These are phyloP conservation scores for Brotula barbata DNA, from an alignment of 2,797 vertebrate species.

Conservation along the genomic window DNA sequence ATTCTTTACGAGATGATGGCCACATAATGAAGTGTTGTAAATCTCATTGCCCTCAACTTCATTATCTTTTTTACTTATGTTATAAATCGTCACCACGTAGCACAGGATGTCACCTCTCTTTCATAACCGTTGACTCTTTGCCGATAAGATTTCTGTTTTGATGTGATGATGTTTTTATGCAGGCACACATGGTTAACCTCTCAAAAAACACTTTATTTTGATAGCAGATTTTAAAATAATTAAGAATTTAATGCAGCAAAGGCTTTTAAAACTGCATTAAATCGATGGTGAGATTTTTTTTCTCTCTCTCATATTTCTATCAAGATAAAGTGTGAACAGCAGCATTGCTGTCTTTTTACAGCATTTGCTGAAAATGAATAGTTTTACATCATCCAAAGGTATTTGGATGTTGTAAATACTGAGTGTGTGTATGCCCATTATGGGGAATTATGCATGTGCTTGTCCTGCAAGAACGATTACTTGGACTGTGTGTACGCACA, in stretches of 20 bases:
- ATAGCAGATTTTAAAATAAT: conserved; percentile 16
- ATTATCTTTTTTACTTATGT: too few relatives aligned
- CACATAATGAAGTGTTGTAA: too few relatives aligned
- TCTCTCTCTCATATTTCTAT: too few relatives aligned
- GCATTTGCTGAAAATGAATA: accelerated
- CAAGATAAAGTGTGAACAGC: conserved; percentile 55
- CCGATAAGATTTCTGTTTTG: neutral
- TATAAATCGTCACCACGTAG: too few relatives aligned
- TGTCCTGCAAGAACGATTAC: too few relatives aligned
- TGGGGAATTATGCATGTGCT: too few relatives aligned
- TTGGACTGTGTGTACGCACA: neutral
- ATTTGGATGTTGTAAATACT: too few relatives aligned
- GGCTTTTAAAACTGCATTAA: too few relatives aligned
- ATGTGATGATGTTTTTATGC: conserved; percentile 9
- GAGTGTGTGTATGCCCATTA: neutral
- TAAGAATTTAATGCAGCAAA: neutral
- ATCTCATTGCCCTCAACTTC: too few relatives aligned
- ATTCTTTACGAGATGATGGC: too few relatives aligned
- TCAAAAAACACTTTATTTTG: conserved; percentile 55
- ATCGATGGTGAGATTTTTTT: too few relatives aligned
- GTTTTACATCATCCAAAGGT: neutral
- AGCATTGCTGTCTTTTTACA: neutral
- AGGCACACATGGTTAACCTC: conserved; percentile 5
- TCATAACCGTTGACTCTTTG: conserved; percentile 8
- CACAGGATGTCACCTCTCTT: too few relatives aligned